Evolutionary conservation across 1,140 invertebrate genomes (phyloP).

Genomic region (Hormaphis cornu): DNA sequence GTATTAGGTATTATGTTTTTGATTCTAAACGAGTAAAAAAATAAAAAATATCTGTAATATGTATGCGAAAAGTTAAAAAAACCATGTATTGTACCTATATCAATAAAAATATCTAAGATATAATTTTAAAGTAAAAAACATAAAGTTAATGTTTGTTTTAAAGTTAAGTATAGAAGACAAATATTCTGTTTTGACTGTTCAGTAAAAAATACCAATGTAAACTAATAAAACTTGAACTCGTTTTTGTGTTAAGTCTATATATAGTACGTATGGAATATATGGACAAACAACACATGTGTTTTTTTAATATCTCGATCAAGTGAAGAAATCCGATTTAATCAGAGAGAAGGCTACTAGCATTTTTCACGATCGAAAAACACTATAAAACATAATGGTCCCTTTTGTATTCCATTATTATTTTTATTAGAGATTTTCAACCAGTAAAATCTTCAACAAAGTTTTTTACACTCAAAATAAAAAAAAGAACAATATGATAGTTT

Average conservation of each 20-base stretch:
- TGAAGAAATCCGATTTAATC: neutral
- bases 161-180: too few species aligned
- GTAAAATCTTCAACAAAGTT: neutral
- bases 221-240: neutral
- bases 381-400: conserved; percentile 1
- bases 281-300: too few species aligned
- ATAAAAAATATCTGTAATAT: too few species aligned
- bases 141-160: too few species aligned
- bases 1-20: too few species aligned
- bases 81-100: too few species aligned
- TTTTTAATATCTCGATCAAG: neutral
- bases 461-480: neutral
- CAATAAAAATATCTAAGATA: too few species aligned
- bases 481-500: neutral
- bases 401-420: neutral
- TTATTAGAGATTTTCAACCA: neutral
- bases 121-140: too few species aligned
- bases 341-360: neutral
- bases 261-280: neutral
- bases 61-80: too few species aligned
- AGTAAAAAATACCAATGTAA: neutral
- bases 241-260: neutral
- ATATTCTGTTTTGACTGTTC: too few species aligned
- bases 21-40: too few species aligned
- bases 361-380: neutral